Evolutionary conservation across 1,140 invertebrate species (phyloP).

Genomic region (Zeugodacus cucurbitae): DNA sequence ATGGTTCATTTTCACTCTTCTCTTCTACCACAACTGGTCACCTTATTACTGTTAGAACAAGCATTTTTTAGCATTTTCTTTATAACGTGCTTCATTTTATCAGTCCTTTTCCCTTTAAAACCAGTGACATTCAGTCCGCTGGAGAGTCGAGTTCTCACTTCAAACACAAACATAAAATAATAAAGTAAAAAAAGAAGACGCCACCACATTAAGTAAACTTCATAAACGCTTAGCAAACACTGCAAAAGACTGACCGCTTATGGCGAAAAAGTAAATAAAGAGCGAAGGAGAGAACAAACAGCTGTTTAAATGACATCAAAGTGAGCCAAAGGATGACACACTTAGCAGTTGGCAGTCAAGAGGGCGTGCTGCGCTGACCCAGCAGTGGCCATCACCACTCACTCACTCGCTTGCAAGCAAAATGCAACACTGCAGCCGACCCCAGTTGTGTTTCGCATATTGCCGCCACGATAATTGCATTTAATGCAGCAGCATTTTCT

Average conservation of each 20-base stretch:
- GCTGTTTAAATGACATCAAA: background rate
- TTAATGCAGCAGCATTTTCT: conserved; percentile 28
- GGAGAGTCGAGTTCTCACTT: background rate
- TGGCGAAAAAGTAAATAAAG: background rate
- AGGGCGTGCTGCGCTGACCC: background rate
- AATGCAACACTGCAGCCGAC: background rate
- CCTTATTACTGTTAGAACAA: no score
- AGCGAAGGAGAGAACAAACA: background rate
- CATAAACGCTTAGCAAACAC: conserved; percentile 28
- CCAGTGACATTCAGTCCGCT: background rate
- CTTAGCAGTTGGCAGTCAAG: background rate
- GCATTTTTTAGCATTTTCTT: background rate
- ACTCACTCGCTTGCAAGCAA: no score
- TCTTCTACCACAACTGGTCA: no score
- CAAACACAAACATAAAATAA: background rate
- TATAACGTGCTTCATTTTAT: background rate
- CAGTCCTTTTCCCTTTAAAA: background rate
- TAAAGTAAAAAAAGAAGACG: background rate
- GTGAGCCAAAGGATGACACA: conserved; percentile 10
- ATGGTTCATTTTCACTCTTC: no score
- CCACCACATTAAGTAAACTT: conserved; percentile 28
- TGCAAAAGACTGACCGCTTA: background rate
- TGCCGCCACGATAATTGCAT: conserved; percentile 3
- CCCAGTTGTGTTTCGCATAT: background rate
- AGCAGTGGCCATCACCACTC: background rate